Evolutionary conservation across 2,113 vertebrate genomes (phyloP), one percentile per base, ranked within the genome.

Genomic region (Lepisosteus osseus): DNA sequence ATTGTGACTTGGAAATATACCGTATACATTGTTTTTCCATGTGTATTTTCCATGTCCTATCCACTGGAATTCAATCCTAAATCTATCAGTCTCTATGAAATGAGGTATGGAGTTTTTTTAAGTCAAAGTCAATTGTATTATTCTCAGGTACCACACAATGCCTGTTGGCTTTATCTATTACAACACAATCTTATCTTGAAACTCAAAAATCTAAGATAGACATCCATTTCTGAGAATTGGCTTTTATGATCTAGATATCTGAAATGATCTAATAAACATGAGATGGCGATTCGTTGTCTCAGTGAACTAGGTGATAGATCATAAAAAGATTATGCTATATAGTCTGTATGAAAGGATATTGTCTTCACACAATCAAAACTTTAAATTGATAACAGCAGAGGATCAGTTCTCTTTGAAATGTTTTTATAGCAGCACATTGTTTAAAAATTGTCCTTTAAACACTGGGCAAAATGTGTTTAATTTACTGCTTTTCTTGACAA

Each of bases 81-180:
- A 6, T 75, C 82, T 83, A 81, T 88, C 62, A 65, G 54, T 65
- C 6, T 75, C 81, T 83, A 81, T 88, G 85, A 86, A 89, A 88
- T 86, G 77, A 71, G 79, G 76, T 85, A 82, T 75, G 75, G 72
- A 84, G 83, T 86, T 83, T 82, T 76, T 54, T 63, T 71, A 43
- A 68, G 65, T 73, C 56, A 47, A 40, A 17, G 82, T 73, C 73
- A 15, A 62, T 12, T 66, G 59, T 65, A 57, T 57, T 47, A 45
- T 66, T 61, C 14, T 76, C 85, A 79, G 79, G 82, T 72, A 57
- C 71, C 75, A 66, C 65, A 70, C 68, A 72, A 77, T 67, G 62
- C 72, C 76, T 86, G 84, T 82, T 82, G 79, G 82, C 85, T 82
- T 87, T 83, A 77, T 85, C 83, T 77, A 85, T 86, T 89, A 84